A percentile compares a stretch with the other conserved stretches of the same genome.
phyloP scores from a whole-genome alignment of 2,888 invertebrate species.

The Eudemis profundana region DNA sequence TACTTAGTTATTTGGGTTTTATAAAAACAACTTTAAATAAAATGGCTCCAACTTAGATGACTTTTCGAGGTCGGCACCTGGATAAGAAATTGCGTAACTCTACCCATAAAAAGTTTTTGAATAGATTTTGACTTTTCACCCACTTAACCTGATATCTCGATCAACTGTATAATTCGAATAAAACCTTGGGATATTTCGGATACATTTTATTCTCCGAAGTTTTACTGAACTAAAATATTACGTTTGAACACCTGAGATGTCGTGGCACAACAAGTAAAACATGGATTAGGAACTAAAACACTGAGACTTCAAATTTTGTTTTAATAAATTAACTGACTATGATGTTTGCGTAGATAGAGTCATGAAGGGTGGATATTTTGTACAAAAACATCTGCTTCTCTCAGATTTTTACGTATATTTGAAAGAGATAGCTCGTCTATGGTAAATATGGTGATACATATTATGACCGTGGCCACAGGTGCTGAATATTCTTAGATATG shows the following conservation, averaged over 20 bases:
- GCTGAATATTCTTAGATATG: background rate
- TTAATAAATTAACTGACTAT: too few relatives aligned
- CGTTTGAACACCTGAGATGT: background rate
- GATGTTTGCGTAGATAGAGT: too few relatives aligned
- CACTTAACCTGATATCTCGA: background rate
- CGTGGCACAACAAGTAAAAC: background rate
- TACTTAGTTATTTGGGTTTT: too few relatives aligned
- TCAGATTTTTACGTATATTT: too few relatives aligned
- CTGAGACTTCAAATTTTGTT: too few relatives aligned
- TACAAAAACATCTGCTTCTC: too few relatives aligned
- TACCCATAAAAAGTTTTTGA: constrained; percentile 30
- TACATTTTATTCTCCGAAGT: background rate
- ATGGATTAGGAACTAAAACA: too few relatives aligned
- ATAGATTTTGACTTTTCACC: constrained; percentile 14
- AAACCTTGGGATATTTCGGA: background rate
- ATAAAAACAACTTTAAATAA: constrained; percentile 22
- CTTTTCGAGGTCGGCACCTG: constrained; percentile 12
- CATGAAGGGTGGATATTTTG: too few relatives aligned
- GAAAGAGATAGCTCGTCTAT: too few relatives aligned
- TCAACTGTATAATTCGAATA: background rate
- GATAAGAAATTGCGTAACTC: constrained; percentile 21
- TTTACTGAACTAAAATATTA: background rate
- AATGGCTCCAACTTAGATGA: constrained; percentile 24
- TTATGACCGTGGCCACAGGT: too few relatives aligned
- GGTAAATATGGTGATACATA: too few relatives aligned